Percentiles rank a stretch among this genome's conserved stretches.
Conservation (phyloP, 2,888 invertebrate genomes). For the Arrhopalites spinosus region DNA sequence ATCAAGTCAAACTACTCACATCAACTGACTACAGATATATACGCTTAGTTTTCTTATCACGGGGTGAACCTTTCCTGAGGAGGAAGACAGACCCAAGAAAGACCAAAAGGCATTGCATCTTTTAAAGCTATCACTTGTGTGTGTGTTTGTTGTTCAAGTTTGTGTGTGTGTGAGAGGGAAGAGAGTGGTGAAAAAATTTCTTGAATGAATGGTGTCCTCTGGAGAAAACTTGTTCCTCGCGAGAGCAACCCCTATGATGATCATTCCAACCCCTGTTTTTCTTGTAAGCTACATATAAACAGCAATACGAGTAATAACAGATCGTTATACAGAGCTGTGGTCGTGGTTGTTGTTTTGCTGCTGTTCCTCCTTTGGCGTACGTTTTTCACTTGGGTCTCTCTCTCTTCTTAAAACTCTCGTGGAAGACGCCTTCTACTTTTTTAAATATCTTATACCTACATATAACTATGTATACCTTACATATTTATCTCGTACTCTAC, state of each 20-base stretch:
- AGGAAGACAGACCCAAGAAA: conserved; percentile 16
- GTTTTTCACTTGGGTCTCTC: neutral
- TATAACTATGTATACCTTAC: neutral
- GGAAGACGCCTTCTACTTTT: neutral
- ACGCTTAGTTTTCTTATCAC: conserved; percentile 29
- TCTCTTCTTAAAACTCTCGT: neutral
- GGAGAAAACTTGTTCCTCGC: conserved; percentile 50
- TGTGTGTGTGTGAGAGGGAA: neutral
- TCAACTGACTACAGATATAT: conserved; percentile 14
- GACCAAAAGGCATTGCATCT: neutral
- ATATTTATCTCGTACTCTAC: too few species aligned
- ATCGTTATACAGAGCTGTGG: too few species aligned
- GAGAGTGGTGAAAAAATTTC: conserved; percentile 44
- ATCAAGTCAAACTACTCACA: conserved; percentile 34
- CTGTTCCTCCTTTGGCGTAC: neutral
- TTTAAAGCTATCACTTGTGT: neutral
- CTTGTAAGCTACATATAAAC: neutral
- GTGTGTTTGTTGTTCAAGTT: too few species aligned
- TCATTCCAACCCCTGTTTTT: conserved; percentile 19
- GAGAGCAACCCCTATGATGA: conserved; percentile 28
- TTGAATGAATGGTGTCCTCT: conserved; percentile 51
- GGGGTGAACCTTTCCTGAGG: conserved; percentile 33
- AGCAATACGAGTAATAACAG: too few species aligned
- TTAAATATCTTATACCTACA: neutral
- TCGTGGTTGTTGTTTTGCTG: neutral